These are phyloP conservation scores for Diglossa cyanea DNA, from an alignment of 2,797 vertebrate genomes.

Conservation along the genomic window DNA sequence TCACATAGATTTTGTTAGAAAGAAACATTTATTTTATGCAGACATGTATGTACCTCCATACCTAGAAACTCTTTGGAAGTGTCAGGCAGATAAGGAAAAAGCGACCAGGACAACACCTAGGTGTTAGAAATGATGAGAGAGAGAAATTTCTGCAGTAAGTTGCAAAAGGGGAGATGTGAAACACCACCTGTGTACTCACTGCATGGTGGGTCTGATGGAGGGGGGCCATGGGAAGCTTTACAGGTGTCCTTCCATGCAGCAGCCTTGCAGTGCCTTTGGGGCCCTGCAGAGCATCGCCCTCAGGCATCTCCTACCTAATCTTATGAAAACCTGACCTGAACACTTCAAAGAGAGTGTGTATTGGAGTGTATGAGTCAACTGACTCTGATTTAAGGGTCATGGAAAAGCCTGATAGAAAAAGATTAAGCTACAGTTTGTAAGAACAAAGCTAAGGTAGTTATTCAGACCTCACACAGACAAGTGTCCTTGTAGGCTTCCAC, in stretches of 20 bases:
- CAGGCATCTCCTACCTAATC: neutral
- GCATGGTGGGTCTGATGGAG: neutral
- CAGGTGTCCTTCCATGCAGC: rapidly evolving
- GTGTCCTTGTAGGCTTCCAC: neutral
- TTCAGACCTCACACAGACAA: neutral
- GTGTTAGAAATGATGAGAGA: neutral
- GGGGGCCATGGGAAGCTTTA: neutral
- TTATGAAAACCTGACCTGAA: neutral
- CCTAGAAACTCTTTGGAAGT: neutral
- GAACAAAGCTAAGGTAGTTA: neutral
- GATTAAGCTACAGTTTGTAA: neutral
- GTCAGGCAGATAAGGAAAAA: neutral
- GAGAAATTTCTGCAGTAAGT: neutral
- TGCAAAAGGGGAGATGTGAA: neutral
- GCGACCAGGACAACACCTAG: neutral
- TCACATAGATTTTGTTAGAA: neutral
- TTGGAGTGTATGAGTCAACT: neutral
- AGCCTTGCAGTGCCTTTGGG: rapidly evolving
- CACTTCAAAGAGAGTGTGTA: neutral
- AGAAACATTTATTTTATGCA: neutral
- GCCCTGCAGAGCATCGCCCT: neutral
- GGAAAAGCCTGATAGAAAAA: neutral
- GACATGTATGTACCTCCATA: neutral
- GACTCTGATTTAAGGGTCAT: neutral
- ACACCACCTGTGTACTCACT: neutral